Percentiles rank a stretch among this genome's conserved stretches.
Evolutionary conservation across 2,888 invertebrate species (phyloP).

Genomic region (Melinaea menophilus): DNA sequence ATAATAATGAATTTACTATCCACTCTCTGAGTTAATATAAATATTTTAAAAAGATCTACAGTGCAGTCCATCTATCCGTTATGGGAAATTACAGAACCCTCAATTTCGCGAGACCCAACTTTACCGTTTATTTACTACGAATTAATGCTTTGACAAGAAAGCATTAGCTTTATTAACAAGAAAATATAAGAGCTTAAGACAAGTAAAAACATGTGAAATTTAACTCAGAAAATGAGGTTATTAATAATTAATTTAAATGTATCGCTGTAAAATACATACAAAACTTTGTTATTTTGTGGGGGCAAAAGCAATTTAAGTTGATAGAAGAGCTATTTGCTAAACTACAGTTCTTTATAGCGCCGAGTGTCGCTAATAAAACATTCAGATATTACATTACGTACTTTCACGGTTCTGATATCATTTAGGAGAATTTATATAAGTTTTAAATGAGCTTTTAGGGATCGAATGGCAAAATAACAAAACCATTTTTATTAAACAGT

Average conservation of each 20-base stretch:
- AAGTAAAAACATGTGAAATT: too few species aligned
- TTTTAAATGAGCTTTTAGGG: constrained; percentile 36
- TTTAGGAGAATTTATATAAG: constrained; percentile 47
- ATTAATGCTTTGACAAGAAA: not conserved
- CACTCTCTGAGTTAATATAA: too few species aligned
- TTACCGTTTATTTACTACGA: too few species aligned
- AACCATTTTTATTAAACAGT: not conserved
- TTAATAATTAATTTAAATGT: constrained; percentile 29
- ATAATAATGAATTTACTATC: too few species aligned
- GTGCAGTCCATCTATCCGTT: too few species aligned
- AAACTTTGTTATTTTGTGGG: constrained; percentile 47
- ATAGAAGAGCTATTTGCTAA: constrained; percentile 56
- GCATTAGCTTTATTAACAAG: not conserved
- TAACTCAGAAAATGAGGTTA: constrained; percentile 9
- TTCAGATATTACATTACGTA: constrained; percentile 50
- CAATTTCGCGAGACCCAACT: too few species aligned
- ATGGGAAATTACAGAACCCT: too few species aligned
- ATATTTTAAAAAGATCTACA: too few species aligned
- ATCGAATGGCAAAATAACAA: constrained; percentile 15
- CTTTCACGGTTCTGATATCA: constrained; percentile 46
- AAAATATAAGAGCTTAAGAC: not conserved
- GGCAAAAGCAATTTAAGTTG: constrained; percentile 61
- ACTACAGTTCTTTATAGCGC: constrained; percentile 49
- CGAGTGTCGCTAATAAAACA: constrained; percentile 50
- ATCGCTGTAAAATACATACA: constrained; percentile 37